Base-by-base conservation (phyloP, 2,113 vertebrate genomes). In the Limanda limanda region DNA sequence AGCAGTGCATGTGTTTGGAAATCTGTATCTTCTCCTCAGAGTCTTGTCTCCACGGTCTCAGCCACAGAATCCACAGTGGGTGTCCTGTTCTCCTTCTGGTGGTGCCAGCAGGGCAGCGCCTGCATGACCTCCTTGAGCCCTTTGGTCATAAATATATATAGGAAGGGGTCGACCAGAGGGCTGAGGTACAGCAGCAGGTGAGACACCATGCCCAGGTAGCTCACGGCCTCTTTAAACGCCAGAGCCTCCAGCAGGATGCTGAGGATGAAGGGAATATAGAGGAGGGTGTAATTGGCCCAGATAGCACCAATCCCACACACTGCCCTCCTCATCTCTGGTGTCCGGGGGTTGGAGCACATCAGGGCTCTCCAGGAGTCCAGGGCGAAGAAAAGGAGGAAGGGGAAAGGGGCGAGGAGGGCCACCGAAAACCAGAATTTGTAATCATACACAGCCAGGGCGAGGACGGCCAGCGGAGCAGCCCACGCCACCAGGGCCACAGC, bases 151-250 rank as follows among this genome's bases (percentile, higher is more conserved):
- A 92, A 85, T 45, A 91, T 69, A 24, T 91, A 92, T 14, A 94
- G 73, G 68, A 94, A 90, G 1, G 93, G 93, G 63, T 94, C 92
- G 70, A 94, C 87, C 20, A 93, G 68, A 5, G 93, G 93, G 45
- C 85, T 83, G 25, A 94, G 68, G 78, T 89, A 88, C 59, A 94
- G 84, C 75, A 94, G 68, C 57, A 92, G 20, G 78, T 89, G 89
- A 8, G 86, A 82, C 27, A 87, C 75, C 71, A 88, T 70, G 1
- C 27, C 82, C 58, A 93, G 78, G 78, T 92, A 91, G 0, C 8
- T n/a, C 35, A 85, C 79, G 0, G n/a, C 58, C 0, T 71, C 74
- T 24, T 25, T 76, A 3, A 85, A 87, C 24, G 48, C 82, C 68
- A 92, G 89, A 42, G 83, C 87, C 15, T 78, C 74, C 57, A 93